Base-by-base conservation (phyloP, 2,797 vertebrate species). In the Hoplostethus atlanticus region DNA sequence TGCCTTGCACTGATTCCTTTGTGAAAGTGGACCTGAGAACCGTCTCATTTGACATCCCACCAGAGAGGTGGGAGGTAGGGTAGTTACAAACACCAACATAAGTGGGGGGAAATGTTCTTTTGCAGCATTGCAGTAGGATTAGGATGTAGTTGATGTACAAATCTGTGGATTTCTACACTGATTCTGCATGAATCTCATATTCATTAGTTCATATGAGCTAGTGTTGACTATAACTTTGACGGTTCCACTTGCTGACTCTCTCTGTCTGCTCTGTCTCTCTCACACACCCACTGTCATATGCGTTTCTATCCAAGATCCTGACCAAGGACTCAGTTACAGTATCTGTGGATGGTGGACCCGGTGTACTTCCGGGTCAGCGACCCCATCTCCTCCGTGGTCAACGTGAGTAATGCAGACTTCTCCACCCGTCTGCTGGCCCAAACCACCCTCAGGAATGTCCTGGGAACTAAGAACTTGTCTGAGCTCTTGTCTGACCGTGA, bases 291-390 rank as follows among this genome's bases (percentile, higher is more conserved):
- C 42, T 44, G 10, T 28, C 21, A 44, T 34, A 6, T 54, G 16
- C 30, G 0, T 68, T 56, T 52, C 38, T 7, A 0, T 38, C 54
- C 9, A 17, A 96, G 95, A 94, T 96, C 84, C 82, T 96, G 67
- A 95, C 95, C 28, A 95, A 95, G 68, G 95, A 96, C 84, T 95
- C 95, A 0, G 95, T 96, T 17, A 95, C 95, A 0, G 72, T 96
- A 11, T 68, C 55, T 38, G 95, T 96, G 78, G 95, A 95, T 3
- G 95, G 95, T 3, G 95, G n/a, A n/a, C n/a, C n/a, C 95, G 12
- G 95, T 96, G 25, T 96, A 95, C 77, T 95, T 95, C 91, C 80
- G 94, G 3, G 94, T 96, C 72, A 93, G 28, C n/a, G 93, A 94
- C 76, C 94, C 95, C 65, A 94, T 96, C 4, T 92, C 93, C 10